Conservation (phyloP, 2,888 invertebrate species). For the Ephialtes manifestator region DNA sequence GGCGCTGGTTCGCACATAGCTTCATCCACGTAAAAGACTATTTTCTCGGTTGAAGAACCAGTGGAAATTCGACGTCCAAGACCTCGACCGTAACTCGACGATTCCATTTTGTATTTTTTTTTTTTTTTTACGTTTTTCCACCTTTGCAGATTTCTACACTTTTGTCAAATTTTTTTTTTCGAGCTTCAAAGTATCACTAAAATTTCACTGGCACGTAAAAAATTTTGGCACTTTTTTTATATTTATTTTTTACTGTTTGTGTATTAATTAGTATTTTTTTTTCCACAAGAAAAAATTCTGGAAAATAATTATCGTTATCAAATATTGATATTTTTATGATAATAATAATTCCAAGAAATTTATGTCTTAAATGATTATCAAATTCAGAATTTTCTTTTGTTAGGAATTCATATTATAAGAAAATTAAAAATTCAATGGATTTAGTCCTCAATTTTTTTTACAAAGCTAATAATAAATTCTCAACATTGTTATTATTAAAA, state of each 20-base stretch:
- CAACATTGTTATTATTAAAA: too few species aligned
- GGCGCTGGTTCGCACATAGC: slow-evolving; percentile 58
- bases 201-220: background rate
- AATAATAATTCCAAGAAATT: too few species aligned
- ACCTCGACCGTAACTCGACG: slow-evolving; percentile 46
- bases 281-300: too few species aligned
- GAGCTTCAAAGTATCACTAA: background rate
- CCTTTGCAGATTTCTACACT: background rate
- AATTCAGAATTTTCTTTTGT: too few species aligned
- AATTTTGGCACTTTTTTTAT: background rate
- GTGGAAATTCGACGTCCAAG: slow-evolving; percentile 69
- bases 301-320: too few species aligned
- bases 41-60: slow-evolving; percentile 77
- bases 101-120: slow-evolving; percentile 39
- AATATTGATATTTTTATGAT: too few species aligned
- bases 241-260: background rate
- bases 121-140: background rate
- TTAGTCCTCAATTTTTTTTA: too few species aligned
- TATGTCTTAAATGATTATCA: too few species aligned
- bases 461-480: too few species aligned
- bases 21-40: slow-evolving; percentile 79
- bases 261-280: too few species aligned
- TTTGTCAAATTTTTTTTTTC: background rate
- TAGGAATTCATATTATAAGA: too few species aligned
- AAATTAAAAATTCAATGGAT: too few species aligned